A percentile compares a stretch with the other conserved stretches of the same genome.
These are phyloP conservation scores for Tangara arthus DNA, from an alignment of 2,797 vertebrate genomes.

Conservation along the genomic window DNA sequence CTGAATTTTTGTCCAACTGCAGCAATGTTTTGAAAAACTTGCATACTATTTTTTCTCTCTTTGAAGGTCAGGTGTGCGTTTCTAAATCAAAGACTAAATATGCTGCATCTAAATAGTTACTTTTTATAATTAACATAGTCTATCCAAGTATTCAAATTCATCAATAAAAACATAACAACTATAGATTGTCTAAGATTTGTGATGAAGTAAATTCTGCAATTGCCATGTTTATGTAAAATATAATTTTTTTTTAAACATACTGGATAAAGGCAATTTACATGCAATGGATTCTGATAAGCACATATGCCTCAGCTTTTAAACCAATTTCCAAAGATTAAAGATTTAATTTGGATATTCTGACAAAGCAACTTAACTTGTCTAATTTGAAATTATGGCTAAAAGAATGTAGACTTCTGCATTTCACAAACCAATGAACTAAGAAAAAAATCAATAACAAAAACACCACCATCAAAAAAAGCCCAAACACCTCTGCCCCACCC, in stretches of 20 bases:
- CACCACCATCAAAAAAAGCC: background rate
- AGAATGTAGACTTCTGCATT: background rate
- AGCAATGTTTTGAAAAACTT: background rate
- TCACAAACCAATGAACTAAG: background rate
- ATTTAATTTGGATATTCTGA: background rate
- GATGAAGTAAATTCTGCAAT: background rate
- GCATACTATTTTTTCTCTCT: fast-evolving
- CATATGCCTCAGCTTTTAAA: background rate
- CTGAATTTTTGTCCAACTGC: background rate
- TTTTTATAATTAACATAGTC: background rate
- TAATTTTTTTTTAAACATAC: background rate
- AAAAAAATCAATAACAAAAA: background rate
- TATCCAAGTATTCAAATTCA: background rate
- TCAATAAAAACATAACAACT: background rate
- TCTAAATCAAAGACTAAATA: background rate
- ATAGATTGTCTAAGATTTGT: background rate
- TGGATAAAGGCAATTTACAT: background rate
- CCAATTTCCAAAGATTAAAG: background rate
- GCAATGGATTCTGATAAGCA: background rate
- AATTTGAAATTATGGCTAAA: background rate
- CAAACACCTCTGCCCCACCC: background rate
- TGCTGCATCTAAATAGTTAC: background rate
- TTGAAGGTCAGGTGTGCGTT: background rate
- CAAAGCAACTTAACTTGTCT: background rate
- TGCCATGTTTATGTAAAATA: background rate